Evolutionary conservation across 2,797 vertebrate genomes (phyloP).

Genomic region (Odontamblyopus lacepedii): DNA sequence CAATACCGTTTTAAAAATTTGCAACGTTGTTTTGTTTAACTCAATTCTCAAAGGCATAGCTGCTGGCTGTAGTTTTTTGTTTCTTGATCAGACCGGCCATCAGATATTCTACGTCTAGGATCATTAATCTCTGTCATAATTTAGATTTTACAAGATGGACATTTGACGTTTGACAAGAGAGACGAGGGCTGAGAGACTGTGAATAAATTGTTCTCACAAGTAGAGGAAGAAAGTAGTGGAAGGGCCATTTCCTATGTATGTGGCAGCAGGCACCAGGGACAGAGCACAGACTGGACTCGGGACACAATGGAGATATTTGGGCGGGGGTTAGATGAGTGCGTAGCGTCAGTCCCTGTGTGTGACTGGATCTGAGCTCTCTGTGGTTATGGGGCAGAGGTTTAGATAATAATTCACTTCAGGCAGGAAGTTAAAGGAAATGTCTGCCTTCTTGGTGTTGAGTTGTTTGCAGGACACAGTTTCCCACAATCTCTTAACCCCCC

Average conservation of each 20-base stretch:
- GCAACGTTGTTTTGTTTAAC: not conserved
- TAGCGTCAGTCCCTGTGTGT: conserved; percentile 44
- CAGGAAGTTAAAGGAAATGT: conserved; percentile 13
- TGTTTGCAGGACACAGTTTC: conserved; percentile 27
- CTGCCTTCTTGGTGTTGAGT: conserved; percentile 14
- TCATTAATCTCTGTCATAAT: not conserved
- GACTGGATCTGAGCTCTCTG: conserved; percentile 33
- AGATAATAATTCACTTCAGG: conserved; percentile 22
- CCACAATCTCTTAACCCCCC: conserved; percentile 20
- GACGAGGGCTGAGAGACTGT: conserved; percentile 50
- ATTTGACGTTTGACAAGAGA: conserved; percentile 17
- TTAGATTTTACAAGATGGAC: not conserved
- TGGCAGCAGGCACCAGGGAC: conserved; percentile 43
- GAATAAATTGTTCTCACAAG: conserved; percentile 71
- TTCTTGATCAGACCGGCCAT: not conserved
- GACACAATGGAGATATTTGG: conserved; percentile 62
- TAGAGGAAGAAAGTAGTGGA: conserved; percentile 70
- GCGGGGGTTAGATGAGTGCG: conserved; percentile 47
- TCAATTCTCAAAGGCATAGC: not conserved
- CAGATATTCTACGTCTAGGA: not conserved
- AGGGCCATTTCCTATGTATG: conserved; percentile 69
- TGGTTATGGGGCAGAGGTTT: conserved; percentile 22
- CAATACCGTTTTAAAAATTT: conserved; percentile 10
- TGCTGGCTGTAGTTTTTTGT: not conserved
- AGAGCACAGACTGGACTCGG: conserved; percentile 44